These are phyloP conservation scores for Brachionus angularis DNA, from an alignment of 1,140 invertebrate species.

Conservation along the genomic window DNA sequence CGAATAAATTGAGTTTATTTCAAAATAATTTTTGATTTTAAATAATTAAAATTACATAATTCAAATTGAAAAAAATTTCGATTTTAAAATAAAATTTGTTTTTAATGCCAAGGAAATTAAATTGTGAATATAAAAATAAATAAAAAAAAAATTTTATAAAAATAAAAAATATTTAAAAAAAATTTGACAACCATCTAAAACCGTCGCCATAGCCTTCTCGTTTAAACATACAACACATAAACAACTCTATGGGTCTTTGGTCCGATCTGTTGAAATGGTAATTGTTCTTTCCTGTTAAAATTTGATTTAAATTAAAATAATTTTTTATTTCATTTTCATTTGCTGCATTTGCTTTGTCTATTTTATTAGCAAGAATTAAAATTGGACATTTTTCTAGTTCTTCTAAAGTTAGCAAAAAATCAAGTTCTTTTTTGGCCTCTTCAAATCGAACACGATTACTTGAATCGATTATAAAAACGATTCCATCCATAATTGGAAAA, in stretches of 20 bases:
- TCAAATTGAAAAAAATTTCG: no score
- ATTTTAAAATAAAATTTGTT: no score
- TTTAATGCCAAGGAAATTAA: no score
- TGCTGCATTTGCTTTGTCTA: slow-evolving; percentile 89
- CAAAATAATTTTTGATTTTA: no score
- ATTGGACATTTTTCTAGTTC: slow-evolving; percentile 90
- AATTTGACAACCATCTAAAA: slow-evolving; percentile 97
- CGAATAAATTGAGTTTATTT: no score
- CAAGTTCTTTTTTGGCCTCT: slow-evolving; percentile 75
- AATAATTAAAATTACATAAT: no score
- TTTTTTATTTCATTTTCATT: slow-evolving; percentile 93
- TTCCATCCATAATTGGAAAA: slow-evolving; percentile 98
- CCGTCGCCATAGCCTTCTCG: slow-evolving; percentile 98
- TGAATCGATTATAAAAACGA: slow-evolving; percentile 97
- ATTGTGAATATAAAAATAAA: no score
- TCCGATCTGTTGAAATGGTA: slow-evolving; percentile 78
- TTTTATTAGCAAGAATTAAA: slow-evolving; percentile 97
- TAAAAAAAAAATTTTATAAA: neutral
- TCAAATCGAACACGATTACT: slow-evolving; percentile 78
- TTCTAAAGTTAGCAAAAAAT: slow-evolving; percentile 82
- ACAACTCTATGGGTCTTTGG: slow-evolving; percentile 91
- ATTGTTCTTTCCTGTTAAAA: slow-evolving; percentile 94
- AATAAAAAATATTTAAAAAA: slow-evolving; percentile 52
- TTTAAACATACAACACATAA: slow-evolving; percentile 98
- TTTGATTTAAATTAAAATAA: slow-evolving; percentile 83